phyloP scores from a whole-genome alignment of 2,888 invertebrate genomes.

The Antheraea assamensis region DNA sequence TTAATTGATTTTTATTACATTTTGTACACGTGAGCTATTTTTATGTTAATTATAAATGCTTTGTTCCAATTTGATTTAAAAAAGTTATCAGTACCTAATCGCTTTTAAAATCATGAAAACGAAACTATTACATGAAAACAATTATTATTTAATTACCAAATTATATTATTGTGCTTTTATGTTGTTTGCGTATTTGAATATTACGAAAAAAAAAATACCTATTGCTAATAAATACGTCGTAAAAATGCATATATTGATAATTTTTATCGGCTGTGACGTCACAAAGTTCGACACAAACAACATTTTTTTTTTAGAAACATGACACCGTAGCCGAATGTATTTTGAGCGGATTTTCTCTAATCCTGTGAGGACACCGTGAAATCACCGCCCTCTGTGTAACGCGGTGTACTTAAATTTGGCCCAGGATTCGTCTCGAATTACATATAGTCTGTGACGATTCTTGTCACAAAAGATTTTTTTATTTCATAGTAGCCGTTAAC shows the following conservation, averaged over 20 bases:
- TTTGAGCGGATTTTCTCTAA: slow-evolving; percentile 36
- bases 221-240: neutral
- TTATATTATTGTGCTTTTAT: too few relatives aligned
- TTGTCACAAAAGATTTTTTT: neutral
- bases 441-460: neutral
- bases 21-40: too few relatives aligned
- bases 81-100: too few relatives aligned
- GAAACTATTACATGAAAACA: too few relatives aligned
- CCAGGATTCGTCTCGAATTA: neutral
- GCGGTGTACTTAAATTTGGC: neutral
- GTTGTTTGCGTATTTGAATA: too few relatives aligned
- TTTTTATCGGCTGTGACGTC: neutral
- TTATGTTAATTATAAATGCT: too few relatives aligned
- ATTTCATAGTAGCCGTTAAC: too few relatives aligned
- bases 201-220: too few relatives aligned
- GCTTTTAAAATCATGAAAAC: too few relatives aligned
- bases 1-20: too few relatives aligned
- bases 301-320: slow-evolving; percentile 37
- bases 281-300: slow-evolving; percentile 27
- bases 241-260: neutral
- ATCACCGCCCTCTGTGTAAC: slow-evolving; percentile 23
- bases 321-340: slow-evolving; percentile 30
- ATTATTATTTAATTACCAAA: too few relatives aligned
- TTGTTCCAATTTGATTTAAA: too few relatives aligned
- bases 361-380: slow-evolving; percentile 32